Conservation (phyloP, 2,888 invertebrate species). For the Lepidonotus clava region DNA sequence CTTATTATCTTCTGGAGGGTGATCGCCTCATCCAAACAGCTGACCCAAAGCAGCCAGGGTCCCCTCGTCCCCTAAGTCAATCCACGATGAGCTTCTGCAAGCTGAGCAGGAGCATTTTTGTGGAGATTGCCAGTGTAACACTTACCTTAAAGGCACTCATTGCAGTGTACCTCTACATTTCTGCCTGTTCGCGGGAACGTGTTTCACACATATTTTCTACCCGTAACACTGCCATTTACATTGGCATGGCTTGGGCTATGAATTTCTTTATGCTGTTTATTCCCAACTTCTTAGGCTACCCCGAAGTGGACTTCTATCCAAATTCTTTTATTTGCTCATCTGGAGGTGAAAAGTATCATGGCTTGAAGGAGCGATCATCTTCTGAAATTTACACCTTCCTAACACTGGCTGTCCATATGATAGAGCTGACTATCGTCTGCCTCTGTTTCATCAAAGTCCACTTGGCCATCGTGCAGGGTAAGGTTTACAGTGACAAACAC, state of each 20-base stretch:
- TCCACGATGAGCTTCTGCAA: neutral
- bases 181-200: slow-evolving; percentile 50
- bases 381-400: slow-evolving; percentile 42
- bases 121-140: slow-evolving; percentile 60
- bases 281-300: slow-evolving; percentile 55
- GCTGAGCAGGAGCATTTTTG: slow-evolving; percentile 54
- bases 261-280: slow-evolving; percentile 59
- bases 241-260: slow-evolving; percentile 56
- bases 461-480: slow-evolving; percentile 60
- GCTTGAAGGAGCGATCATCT: no score
- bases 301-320: slow-evolving; percentile 61
- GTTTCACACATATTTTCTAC: slow-evolving; percentile 52
- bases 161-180: slow-evolving; percentile 58
- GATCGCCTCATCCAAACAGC: no score
- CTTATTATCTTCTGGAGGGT: slow-evolving; percentile 61
- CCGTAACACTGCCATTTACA: slow-evolving; percentile 36
- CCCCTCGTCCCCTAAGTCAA: no score
- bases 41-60: neutral
- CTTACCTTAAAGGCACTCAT: slow-evolving; percentile 59
- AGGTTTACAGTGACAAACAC: slow-evolving; percentile 36
- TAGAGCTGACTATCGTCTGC: slow-evolving; percentile 56
- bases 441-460: slow-evolving; percentile 60
- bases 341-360: neutral
- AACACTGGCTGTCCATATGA: slow-evolving; percentile 56
- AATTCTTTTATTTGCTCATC: slow-evolving; percentile 40